Evolutionary conservation across 2,113 vertebrate species (phyloP).

Genomic region (Equus przewalskii): DNA sequence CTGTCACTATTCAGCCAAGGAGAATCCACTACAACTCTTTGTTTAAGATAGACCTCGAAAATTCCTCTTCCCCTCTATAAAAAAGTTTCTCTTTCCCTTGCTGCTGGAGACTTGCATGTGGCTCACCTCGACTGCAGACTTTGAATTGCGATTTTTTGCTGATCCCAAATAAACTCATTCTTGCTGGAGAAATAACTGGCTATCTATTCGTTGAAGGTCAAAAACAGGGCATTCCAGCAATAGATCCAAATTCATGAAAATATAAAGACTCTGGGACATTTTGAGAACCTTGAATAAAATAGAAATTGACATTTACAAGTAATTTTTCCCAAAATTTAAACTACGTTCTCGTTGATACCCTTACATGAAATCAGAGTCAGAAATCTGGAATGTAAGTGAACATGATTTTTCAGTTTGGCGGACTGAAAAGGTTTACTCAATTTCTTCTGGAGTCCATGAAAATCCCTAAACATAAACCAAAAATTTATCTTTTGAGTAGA

Average conservation of each 20-base stretch:
- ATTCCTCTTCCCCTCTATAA: too few relatives aligned
- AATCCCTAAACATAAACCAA: not conserved
- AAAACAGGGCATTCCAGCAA: not conserved
- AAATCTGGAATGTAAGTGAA: not conserved
- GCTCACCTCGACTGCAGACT: too few relatives aligned
- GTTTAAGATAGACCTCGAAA: too few relatives aligned
- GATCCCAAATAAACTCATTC: too few relatives aligned
- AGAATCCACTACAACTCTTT: too few relatives aligned
- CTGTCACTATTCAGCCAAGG: too few relatives aligned
- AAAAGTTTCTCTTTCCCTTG: too few relatives aligned
- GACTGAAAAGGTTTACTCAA: not conserved
- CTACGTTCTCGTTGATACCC: not conserved
- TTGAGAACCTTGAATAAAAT: slow-evolving; percentile 1
- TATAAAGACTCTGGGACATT: not conserved
- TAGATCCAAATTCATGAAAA: not conserved
- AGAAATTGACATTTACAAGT: not conserved
- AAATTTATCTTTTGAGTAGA: not conserved
- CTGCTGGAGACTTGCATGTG: too few relatives aligned
- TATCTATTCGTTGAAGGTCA: too few relatives aligned
- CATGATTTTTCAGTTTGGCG: slow-evolving; percentile 17
- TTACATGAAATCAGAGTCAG: not conserved
- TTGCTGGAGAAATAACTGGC: too few relatives aligned
- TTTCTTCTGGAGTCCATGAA: not conserved
- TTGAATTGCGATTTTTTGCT: too few relatives aligned
- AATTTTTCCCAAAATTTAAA: not conserved